phyloP scores from a whole-genome alignment of 2,888 invertebrate species.

The Sicus ferrugineus region DNA sequence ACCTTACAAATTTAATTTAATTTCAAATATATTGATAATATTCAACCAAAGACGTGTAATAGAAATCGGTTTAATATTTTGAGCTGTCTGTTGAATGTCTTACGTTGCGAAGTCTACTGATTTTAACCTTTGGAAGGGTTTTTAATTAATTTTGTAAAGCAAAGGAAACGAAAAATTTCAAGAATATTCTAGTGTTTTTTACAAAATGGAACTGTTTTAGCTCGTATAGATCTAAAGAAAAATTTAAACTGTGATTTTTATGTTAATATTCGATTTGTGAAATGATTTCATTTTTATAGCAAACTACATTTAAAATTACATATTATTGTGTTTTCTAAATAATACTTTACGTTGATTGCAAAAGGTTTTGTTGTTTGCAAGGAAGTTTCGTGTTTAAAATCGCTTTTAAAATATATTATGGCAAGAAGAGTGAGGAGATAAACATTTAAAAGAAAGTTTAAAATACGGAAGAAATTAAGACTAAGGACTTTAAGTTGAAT shows the following conservation, averaged over 20 bases:
- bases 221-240: slow-evolving; percentile 5
- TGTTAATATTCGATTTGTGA: slow-evolving; percentile 30
- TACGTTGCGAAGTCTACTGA: not conserved
- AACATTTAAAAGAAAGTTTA: not conserved
- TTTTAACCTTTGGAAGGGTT: not conserved
- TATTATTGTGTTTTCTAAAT: slow-evolving; percentile 25
- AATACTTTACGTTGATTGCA: slow-evolving; percentile 26
- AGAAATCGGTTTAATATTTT: not conserved
- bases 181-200: not conserved
- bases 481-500: no score
- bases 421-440: not conserved
- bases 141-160: not conserved
- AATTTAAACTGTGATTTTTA: slow-evolving; percentile 45
- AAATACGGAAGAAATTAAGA: no score
- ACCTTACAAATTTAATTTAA: slow-evolving; percentile 66
- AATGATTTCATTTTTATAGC: slow-evolving; percentile 31
- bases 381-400: not conserved
- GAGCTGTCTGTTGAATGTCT: not conserved
- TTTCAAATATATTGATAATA: slow-evolving; percentile 48
- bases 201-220: not conserved
- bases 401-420: not conserved
- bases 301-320: slow-evolving; percentile 34
- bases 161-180: not conserved
- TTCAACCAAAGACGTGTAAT: not conserved
- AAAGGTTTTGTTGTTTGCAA: not conserved